Evolutionary conservation across 2,797 vertebrate genomes (phyloP).

Genomic region (Myotis daubentonii): DNA sequence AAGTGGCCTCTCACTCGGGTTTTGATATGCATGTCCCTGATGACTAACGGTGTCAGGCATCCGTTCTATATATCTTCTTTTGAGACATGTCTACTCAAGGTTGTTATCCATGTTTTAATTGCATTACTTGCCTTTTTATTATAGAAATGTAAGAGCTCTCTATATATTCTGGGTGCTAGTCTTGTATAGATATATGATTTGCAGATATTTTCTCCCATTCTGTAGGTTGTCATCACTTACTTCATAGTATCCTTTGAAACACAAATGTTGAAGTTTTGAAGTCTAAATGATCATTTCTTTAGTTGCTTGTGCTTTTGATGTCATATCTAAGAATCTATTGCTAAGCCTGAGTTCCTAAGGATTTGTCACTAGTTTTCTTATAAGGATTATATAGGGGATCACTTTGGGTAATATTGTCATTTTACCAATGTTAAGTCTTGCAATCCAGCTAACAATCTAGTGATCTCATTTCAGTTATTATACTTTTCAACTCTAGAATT

Average conservation of each 20-base stretch:
- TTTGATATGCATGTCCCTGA: background rate
- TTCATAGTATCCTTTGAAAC: background rate
- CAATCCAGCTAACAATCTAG: background rate
- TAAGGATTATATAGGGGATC: background rate
- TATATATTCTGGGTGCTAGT: background rate
- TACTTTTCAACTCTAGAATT: background rate
- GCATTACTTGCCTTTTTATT: background rate
- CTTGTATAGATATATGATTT: background rate
- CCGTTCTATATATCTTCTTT: background rate
- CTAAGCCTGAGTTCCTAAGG: background rate
- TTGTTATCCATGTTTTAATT: background rate
- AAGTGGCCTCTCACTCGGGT: background rate
- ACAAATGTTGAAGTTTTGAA: background rate
- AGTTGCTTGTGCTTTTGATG: background rate
- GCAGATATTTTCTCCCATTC: background rate
- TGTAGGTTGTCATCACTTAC: background rate
- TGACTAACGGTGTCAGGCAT: background rate
- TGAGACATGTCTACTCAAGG: background rate
- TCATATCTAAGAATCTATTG: background rate
- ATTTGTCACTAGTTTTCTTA: background rate
- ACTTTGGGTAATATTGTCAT: background rate
- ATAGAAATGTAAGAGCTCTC: background rate
- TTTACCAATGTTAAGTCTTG: background rate
- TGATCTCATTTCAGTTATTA: conserved; percentile 1
- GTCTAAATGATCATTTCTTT: background rate